Evolutionary conservation across 1,140 invertebrate genomes (phyloP).

Genomic region (Panulirus ornatus): DNA sequence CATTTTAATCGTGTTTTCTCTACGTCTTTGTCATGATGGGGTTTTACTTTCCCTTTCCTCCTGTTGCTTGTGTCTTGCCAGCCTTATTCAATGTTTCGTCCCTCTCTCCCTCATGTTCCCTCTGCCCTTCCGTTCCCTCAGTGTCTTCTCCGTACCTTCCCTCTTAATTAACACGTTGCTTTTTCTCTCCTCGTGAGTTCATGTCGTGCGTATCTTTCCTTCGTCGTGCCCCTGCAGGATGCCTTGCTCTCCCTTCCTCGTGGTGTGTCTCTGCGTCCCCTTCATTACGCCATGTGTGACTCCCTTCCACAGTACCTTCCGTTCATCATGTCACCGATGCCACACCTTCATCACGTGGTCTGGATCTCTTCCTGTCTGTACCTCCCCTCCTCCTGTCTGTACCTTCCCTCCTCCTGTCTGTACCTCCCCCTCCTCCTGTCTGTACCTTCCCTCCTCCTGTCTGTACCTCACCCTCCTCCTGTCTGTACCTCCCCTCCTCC

Average conservation of each 20-base stretch:
- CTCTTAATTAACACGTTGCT: neutral
- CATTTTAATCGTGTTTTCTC: neutral
- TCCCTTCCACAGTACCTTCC: too few relatives aligned
- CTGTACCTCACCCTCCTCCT: neutral
- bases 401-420: neutral
- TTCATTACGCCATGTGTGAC: neutral
- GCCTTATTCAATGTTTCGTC: neutral
- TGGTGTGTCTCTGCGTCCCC: neutral
- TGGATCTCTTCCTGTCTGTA: neutral
- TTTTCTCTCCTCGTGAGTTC: neutral
- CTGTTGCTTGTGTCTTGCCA: neutral
- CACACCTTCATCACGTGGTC: too few relatives aligned
- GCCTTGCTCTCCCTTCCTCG: neutral
- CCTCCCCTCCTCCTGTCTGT: neutral
- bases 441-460: neutral
- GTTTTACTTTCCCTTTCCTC: neutral
- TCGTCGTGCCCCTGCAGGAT: neutral
- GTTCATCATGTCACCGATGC: too few relatives aligned
- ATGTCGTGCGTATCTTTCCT: neutral
- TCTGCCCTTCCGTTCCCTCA: neutral
- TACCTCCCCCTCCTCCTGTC: neutral
- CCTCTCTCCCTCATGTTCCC: neutral
- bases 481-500: neutral
- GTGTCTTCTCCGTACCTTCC: neutral
- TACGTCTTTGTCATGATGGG: neutral